A percentile compares a stretch with the other conserved stretches of the same genome.
Conservation (phyloP, 2,888 invertebrate genomes). For the Tiphia femorata region DNA sequence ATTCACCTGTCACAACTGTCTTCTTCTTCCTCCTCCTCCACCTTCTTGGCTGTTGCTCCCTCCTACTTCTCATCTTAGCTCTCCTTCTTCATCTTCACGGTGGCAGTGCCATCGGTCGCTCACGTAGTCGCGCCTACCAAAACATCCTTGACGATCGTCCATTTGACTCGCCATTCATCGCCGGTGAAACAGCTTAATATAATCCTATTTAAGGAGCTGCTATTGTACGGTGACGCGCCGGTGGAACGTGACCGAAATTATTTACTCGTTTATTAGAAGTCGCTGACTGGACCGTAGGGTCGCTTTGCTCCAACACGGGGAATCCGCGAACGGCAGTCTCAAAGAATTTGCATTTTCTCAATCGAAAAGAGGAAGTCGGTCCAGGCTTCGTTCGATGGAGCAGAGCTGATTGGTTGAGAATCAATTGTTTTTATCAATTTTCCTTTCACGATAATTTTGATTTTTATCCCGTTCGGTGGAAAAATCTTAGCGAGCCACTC, state of each 20-base stretch:
- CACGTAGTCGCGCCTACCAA: slow-evolving; percentile 63
- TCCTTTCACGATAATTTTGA: too few species aligned
- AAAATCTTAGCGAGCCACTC: too few species aligned
- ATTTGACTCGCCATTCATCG: slow-evolving; percentile 66
- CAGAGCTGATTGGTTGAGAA: too few species aligned
- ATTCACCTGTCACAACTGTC: slow-evolving; percentile 67
- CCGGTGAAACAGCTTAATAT: slow-evolving; percentile 67
- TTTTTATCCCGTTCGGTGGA: too few species aligned
- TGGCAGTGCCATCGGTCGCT: slow-evolving; percentile 45
- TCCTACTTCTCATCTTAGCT: slow-evolving; percentile 12
- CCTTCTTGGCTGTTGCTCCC: slow-evolving; percentile 14
- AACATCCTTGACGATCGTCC: slow-evolving; percentile 64
- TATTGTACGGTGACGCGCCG: slow-evolving; percentile 43
- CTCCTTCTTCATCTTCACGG: slow-evolving; percentile 36
- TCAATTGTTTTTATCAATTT: too few species aligned
- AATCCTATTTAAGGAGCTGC: slow-evolving; percentile 66
- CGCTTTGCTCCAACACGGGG: too few species aligned
- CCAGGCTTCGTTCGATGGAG: too few species aligned
- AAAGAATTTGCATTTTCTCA: too few species aligned
- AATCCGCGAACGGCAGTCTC: too few species aligned
- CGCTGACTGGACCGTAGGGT: slow-evolving; percentile 39
- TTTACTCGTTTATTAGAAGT: slow-evolving; percentile 67
- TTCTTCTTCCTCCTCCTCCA: slow-evolving; percentile 35
- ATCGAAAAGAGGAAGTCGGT: too few species aligned
- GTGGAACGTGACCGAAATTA: slow-evolving; percentile 67